Conservation (phyloP, 2,797 vertebrate genomes). For the Antrozous pallidus region DNA sequence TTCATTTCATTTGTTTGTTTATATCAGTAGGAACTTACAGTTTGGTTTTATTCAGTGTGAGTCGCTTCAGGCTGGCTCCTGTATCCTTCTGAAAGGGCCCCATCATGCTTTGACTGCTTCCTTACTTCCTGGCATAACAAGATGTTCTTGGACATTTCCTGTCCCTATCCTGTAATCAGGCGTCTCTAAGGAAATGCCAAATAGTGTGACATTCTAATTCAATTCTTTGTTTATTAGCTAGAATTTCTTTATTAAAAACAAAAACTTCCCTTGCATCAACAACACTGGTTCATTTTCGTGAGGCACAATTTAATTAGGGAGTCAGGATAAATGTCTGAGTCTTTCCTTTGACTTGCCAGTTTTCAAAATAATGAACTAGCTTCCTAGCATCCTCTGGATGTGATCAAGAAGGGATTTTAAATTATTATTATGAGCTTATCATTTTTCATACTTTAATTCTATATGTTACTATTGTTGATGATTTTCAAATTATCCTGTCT, state of each 20-base stretch:
- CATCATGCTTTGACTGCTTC: not conserved
- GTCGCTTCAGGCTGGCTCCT: not conserved
- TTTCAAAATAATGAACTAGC: not conserved
- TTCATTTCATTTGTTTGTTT: conserved; percentile 12
- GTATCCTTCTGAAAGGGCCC: not conserved
- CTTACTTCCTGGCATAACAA: not conserved
- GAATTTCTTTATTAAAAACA: conserved; percentile 34
- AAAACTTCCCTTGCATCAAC: conserved; percentile 30
- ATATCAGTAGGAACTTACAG: not conserved
- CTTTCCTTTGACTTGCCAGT: not conserved
- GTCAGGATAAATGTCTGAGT: not conserved
- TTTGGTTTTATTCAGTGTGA: not conserved
- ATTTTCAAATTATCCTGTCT: not conserved
- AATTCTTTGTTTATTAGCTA: conserved; percentile 45
- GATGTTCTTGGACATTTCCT: conserved; percentile 43
- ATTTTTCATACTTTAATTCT: not conserved
- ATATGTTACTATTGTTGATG: not conserved
- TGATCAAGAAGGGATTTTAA: not conserved
- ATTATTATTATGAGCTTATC: not conserved
- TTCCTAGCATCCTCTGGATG: conserved; percentile 6
- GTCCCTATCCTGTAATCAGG: not conserved
- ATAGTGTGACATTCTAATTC: conserved; percentile 19
- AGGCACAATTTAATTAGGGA: conserved; percentile 28
- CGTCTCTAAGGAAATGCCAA: conserved; percentile 53
- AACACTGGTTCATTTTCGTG: conserved; percentile 22